A percentile compares a stretch with the other conserved stretches of the same genome.
phyloP scores from a whole-genome alignment of 2,888 invertebrate genomes.

The Lumbricus terrestris region DNA sequence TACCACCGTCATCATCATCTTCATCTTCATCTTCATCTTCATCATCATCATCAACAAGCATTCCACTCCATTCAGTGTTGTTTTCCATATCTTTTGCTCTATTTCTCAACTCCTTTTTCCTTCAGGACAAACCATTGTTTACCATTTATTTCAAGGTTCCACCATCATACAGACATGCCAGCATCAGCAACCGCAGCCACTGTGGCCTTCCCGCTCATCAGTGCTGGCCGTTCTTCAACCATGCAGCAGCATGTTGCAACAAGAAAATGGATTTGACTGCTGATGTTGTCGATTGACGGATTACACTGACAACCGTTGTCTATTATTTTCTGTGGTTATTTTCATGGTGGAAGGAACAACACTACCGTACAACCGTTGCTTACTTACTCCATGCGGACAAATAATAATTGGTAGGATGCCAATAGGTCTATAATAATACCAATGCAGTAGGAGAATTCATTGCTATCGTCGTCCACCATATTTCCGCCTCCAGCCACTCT shows the following conservation, averaged over 20 bases:
- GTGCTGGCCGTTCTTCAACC: neutral
- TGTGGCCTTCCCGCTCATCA: neutral
- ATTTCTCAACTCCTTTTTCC: neutral
- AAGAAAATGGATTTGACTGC: neutral
- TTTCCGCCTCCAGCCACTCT: too few relatives aligned
- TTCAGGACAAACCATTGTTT: neutral
- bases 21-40: conserved; percentile 24
- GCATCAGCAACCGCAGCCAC: neutral
- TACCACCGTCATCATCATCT: conserved; percentile 22
- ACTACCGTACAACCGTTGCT: neutral
- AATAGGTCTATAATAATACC: too few relatives aligned
- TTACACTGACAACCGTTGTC: neutral
- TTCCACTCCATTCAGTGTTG: neutral
- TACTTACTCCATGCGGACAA: neutral
- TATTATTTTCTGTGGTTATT: neutral
- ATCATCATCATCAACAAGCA: too few relatives aligned
- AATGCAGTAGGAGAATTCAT: too few relatives aligned
- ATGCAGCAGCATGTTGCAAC: neutral
- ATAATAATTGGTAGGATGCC: neutral
- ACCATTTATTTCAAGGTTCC: neutral
- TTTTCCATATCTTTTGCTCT: too few relatives aligned
- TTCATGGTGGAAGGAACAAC: neutral
- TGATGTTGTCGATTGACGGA: neutral
- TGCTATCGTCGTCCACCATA: too few relatives aligned
- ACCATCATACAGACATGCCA: neutral